These are phyloP conservation scores for Ciona savignyi DNA, from an alignment of 23 tunicate species.

Conservation along the genomic window DNA sequence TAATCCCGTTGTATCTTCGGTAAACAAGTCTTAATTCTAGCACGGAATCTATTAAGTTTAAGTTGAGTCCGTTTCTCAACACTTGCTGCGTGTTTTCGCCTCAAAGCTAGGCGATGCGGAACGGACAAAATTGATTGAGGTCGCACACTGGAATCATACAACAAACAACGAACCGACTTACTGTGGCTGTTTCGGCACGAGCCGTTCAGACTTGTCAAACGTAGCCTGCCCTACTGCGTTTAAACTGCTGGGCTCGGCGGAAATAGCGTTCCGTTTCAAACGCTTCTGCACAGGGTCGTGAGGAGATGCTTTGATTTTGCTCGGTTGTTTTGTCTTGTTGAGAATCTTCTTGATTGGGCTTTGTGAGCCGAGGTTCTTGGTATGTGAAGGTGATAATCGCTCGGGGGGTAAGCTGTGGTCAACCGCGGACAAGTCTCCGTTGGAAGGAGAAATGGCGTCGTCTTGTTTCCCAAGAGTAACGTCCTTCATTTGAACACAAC, in stretches of 20 bases:
- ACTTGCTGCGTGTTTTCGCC: neutral
- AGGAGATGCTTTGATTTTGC: neutral
- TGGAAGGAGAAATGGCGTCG: neutral
- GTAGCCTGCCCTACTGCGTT: conserved; percentile 7
- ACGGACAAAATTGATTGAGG: no score
- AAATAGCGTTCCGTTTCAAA: conserved; percentile 77
- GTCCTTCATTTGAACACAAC: neutral
- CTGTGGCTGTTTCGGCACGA: conserved; percentile 46
- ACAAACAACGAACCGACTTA: conserved; percentile 34
- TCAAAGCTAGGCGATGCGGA: no score
- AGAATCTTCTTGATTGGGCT: conserved; percentile 4
- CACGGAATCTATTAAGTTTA: neutral
- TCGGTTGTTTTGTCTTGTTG: neutral
- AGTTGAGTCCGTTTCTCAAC: neutral
- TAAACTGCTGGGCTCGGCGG: conserved; percentile 64
- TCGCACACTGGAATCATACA: no score
- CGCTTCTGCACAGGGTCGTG: conserved; percentile 19
- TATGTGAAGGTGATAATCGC: conserved; percentile 20
- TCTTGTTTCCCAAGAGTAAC: no score
- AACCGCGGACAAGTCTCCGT: neutral
- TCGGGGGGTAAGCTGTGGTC: conserved; percentile 30
- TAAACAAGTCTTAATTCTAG: neutral
- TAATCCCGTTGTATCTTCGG: neutral
- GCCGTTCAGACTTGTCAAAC: conserved; percentile 6
- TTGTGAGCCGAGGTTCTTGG: neutral